Evolutionary conservation across 2,888 invertebrate species (phyloP), one percentile per base, ranked within the genome.

Genomic region (Cancer borealis): DNA sequence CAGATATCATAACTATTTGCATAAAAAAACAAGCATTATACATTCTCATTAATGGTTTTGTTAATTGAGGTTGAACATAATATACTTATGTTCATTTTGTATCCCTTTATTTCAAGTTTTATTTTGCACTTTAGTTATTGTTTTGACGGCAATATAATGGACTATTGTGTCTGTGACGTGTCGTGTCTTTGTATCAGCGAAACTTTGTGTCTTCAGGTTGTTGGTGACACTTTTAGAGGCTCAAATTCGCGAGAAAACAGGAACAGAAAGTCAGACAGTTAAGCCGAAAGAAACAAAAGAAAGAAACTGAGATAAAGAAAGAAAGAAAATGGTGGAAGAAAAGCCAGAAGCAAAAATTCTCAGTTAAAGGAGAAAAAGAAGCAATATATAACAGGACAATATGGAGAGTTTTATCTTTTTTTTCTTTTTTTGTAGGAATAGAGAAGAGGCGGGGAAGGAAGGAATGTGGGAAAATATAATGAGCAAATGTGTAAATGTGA

Each of bases 401-500:
- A 17, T 54, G 54, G 39, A 39, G 39, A 39, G 39, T 39, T 39
- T 39, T 66, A 5, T 66, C 6, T 66, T 17, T n/a, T n/a, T 66
- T 4, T n/a, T n/a, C n/a, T 4, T 66, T 17, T 66, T 66, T 21
- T 21, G 21, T 66, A 66, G n/a, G n/a, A n/a, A 8, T 4, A 66
- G 0, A n/a, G 12, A n/a, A 6, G 21, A 66, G 66, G 66, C 66
- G n/a, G 21, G 66, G 66, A 66, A 21, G 66, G 66, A 66, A 66
- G 66, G n/a, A 66, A 66, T 66, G n/a, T 21, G n/a, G 66, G n/a
- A 66, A 66, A n/a, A 66, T 66, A 66, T 66, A 66, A n/a, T 66
- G n/a, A 66, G 3, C n/a, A 21, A n/a, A 66, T 66, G 66, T 66
- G 66, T 21, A 66, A n/a, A 21, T n/a, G n/a, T 21, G n/a, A 66